phyloP scores from a whole-genome alignment of 92 coral and sea anemone species.

The Galaxea fascicularis region DNA sequence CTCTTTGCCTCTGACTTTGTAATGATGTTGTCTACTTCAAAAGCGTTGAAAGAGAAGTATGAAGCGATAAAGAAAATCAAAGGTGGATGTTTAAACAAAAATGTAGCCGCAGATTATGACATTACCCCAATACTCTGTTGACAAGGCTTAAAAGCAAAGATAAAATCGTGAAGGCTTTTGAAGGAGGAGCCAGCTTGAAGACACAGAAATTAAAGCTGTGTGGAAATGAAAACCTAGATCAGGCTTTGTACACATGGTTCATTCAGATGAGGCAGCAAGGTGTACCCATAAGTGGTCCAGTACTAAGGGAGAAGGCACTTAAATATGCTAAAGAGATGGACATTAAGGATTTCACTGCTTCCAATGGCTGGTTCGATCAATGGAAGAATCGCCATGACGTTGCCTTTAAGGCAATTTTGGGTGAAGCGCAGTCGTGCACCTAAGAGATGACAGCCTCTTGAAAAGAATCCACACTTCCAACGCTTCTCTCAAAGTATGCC shows the following conservation, averaged over 20 bases:
- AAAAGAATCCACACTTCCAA: conserved; percentile 65
- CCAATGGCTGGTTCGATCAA: conserved; percentile 74
- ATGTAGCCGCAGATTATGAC: conserved; percentile 57
- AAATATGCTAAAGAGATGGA: conserved; percentile 66
- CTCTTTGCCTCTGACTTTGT: conserved; percentile 20
- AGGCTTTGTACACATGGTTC: conserved; percentile 68
- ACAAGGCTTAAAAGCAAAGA: conserved; percentile 57
- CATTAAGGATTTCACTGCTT: conserved; percentile 68
- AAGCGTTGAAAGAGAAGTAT: conserved; percentile 48
- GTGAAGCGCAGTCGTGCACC: conserved; percentile 66
- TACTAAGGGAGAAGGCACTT: conserved; percentile 71
- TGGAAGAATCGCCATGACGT: conserved; percentile 61
- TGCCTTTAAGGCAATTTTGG: conserved; percentile 62
- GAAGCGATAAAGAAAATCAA: conserved; percentile 66
- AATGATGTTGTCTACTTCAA: conserved; percentile 39
- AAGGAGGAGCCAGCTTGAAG: conserved; percentile 57
- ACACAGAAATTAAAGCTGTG: conserved; percentile 57
- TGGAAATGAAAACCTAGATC: conserved; percentile 66
- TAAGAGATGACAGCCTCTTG: too few species aligned
- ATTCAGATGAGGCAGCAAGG: conserved; percentile 67
- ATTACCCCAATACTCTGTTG: conserved; percentile 64
- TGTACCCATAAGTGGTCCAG: conserved; percentile 66
- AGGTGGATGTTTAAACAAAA: conserved; percentile 53
- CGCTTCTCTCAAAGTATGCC: conserved; percentile 61
- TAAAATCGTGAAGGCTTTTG: conserved; percentile 59